Base-by-base conservation (phyloP, 1,140 invertebrate species). In the Batillaria attramentaria region DNA sequence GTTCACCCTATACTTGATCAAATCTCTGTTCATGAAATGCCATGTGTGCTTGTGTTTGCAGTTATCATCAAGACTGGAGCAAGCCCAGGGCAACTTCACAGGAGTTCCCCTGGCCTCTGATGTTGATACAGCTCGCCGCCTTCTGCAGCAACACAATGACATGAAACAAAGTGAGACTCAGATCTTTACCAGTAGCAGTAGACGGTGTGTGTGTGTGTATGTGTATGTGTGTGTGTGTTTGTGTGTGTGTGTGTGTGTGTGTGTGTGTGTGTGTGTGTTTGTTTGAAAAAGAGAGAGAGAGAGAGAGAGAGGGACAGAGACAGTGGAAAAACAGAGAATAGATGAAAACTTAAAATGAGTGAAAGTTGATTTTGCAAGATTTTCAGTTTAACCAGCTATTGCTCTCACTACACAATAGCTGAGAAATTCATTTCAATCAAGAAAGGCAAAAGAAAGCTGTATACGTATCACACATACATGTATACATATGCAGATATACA, bases 41-140 rank as follows among this genome's bases (percentile, higher is more conserved):
- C 24, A 5, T 72, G 4, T 72, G 20, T 37, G 66, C 41, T 77
- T 79, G 79, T 69, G 20, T 62, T 80, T 87, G 68, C 93, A 95
- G 88, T 96, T 95, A 85, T 93, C 93, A 78, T 92, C 94, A 18
- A 93, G 93, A 84, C 94, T 96, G 92, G 93, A 93, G 78, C 92
- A 93, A 68, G 92, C 96, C 28, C 87, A 89, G 77, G 84, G 80
- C 33, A 86, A 85, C 72, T 91, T 90, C 84, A 78, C 79, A 39
- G 82, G 82, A 37, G 81, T 87, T 72, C 84, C 86, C 20, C 82
- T 91, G 43, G 87, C 91, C 18, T 80, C 85, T 65, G 89, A 91
- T 77, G 87, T 90, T 37, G 88, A 91, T 66, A 83, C 84, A 37
- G 89, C 90, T 93, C 95, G 90, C 89, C 93, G 82, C 93, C 93